Base-by-base conservation (phyloP, 2,888 invertebrate species). In the Podotricha telesiphe region DNA sequence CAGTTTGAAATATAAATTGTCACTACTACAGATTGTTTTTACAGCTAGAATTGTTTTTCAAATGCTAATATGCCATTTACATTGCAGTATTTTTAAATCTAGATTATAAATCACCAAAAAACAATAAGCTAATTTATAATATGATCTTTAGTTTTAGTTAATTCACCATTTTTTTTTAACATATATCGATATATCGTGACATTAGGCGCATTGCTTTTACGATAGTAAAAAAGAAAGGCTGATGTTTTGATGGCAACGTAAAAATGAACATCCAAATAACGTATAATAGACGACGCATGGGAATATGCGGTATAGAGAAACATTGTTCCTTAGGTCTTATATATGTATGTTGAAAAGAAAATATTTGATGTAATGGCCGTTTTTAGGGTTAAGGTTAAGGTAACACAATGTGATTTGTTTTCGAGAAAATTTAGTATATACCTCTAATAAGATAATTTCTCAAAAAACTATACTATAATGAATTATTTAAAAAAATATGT, bases 131-230 rank as follows among this genome's bases (percentile, higher is more conserved):
- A n/a, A n/a, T 37, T 37, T 37, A 1, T 37, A 1, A 37, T 37
- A 1, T 8, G 8, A 8, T 37, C 6, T 8, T 37, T 8, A 37
- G 10, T 37, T 37, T n/a, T n/a, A n/a, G n/a, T n/a, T n/a, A n/a
- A 37, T 7, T 37, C 8, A 37, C 6, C 8, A 7, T 7, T 37
- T 37, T 67, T 45, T 53, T n/a, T 20, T 55, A 45, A 37, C 5
- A 55, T 63, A 56, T 70, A 70, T 74, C 72, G 73, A 73, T 59
- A 71, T 34, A 20, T 42, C 22, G 47, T 73, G 73, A 68, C 67
- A 65, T 69, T 73, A 67, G 58, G 62, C 71, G 77, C 79, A 82
- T 82, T 82, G 82, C 80, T 80, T 80, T 84, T 84, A 83, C 78
- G 80, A 78, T 15, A 77, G 67, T 67, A 74, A 76, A 74, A 63